Percentiles rank a stretch among this genome's conserved stretches.
Conservation (phyloP, 2,113 vertebrate species). For the Bubo scandiacus region DNA sequence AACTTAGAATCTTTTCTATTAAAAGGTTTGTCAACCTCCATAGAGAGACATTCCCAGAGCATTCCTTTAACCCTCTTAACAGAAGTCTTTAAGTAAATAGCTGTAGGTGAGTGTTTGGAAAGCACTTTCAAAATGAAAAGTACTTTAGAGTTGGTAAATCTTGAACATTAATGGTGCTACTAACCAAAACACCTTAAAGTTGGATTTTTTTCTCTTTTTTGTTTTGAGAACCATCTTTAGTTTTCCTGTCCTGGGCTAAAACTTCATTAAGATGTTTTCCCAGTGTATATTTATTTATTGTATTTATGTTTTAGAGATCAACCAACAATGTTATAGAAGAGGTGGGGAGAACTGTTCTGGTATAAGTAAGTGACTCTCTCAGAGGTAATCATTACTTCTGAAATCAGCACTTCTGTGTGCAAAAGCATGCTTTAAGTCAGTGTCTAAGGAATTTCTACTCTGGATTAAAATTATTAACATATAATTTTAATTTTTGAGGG, state of each 20-base stretch:
- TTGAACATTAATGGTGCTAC: background rate
- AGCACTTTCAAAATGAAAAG: background rate
- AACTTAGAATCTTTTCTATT: background rate
- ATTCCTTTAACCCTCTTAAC: slow-evolving; percentile 40
- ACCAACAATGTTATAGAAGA: background rate
- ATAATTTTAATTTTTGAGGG: background rate
- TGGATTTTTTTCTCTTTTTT: background rate
- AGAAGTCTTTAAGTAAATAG: slow-evolving; percentile 38
- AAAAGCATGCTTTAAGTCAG: background rate
- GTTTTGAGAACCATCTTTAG: background rate
- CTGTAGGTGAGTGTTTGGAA: slow-evolving; percentile 24
- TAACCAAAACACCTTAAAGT: background rate
- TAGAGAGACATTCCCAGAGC: background rate
- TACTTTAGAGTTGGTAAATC: background rate
- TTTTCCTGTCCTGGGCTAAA: background rate
- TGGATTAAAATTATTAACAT: background rate
- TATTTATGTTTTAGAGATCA: background rate
- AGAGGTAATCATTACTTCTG: background rate
- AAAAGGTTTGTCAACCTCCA: background rate
- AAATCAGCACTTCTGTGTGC: background rate
- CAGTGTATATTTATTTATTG: background rate
- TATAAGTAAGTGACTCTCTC: background rate
- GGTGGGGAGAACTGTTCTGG: background rate
- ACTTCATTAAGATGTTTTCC: background rate
- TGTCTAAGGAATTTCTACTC: background rate